A percentile compares a stretch with the other conserved stretches of the same genome.
Conservation (phyloP, 2,797 vertebrate species). For the Mus minutoides region DNA sequence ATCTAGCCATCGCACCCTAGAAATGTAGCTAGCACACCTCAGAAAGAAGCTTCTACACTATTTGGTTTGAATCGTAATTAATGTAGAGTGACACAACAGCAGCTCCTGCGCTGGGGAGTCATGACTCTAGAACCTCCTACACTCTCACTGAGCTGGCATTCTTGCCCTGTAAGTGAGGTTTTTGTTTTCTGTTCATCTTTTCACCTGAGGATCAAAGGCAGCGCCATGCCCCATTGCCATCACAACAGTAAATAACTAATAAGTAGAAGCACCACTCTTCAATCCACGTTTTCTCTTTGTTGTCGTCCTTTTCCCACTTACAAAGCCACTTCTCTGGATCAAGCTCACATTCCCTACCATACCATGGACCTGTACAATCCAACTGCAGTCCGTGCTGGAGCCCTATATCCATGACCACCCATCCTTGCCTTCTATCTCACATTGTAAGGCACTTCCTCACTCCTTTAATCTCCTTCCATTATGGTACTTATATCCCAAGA, state of each 20-base stretch:
- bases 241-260: background rate
- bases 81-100: background rate
- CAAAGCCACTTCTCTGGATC: background rate
- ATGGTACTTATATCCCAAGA: background rate
- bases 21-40: background rate
- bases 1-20: background rate
- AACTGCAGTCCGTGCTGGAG: background rate
- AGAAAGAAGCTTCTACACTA: background rate
- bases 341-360: background rate
- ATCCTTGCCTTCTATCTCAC: background rate
- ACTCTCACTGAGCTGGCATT: background rate
- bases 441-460: background rate
- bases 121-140: background rate
- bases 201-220: background rate
- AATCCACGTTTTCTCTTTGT: background rate
- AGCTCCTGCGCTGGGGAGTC: background rate
- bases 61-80: slow-evolving; percentile 1
- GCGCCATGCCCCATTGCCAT: background rate
- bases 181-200: background rate
- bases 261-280: background rate
- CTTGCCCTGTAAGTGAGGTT: background rate
- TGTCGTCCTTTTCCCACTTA: background rate
- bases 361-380: background rate
- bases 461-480: background rate
- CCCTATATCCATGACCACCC: background rate